Evolutionary conservation across 2,797 vertebrate genomes (phyloP).

Genomic region (Aratinga solstitialis): DNA sequence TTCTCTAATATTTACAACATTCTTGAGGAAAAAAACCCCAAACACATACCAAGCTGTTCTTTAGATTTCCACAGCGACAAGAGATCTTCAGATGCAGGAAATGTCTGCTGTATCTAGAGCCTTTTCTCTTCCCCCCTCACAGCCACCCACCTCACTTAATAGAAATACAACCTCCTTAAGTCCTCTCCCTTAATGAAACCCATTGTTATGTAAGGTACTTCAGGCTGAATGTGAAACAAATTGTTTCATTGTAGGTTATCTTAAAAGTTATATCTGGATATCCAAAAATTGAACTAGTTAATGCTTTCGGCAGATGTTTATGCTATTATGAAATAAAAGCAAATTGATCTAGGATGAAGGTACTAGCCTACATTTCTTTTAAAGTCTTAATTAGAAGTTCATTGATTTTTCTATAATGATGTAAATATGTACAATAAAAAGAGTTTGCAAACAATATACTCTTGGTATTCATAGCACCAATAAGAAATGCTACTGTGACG

Average conservation of each 20-base stretch:
- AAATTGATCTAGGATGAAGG: constrained; percentile 28
- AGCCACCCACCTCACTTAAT: not conserved
- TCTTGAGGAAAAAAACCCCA: not conserved
- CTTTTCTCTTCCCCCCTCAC: fast-evolving
- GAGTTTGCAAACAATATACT: not conserved
- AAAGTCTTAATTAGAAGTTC: constrained; percentile 8
- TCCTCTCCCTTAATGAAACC: not conserved
- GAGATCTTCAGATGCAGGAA: not conserved
- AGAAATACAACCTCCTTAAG: not conserved
- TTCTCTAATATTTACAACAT: not conserved
- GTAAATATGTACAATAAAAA: not conserved
- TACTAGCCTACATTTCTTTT: constrained; percentile 9
- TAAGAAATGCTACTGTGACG: not conserved
- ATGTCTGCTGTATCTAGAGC: not conserved
- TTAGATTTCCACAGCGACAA: not conserved
- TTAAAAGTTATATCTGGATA: not conserved
- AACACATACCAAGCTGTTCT: not conserved
- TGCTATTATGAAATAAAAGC: constrained; percentile 18
- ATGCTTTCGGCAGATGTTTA: not conserved
- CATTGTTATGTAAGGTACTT: not conserved
- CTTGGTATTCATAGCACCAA: not conserved
- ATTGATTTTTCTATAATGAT: constrained; percentile 40
- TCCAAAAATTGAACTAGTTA: not conserved
- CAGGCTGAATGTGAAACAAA: not conserved
- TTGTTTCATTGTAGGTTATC: not conserved